A percentile compares a stretch with the other conserved stretches of the same genome.
Evolutionary conservation across 2,888 invertebrate species (phyloP).

Genomic region (Tortricodes alternella): DNA sequence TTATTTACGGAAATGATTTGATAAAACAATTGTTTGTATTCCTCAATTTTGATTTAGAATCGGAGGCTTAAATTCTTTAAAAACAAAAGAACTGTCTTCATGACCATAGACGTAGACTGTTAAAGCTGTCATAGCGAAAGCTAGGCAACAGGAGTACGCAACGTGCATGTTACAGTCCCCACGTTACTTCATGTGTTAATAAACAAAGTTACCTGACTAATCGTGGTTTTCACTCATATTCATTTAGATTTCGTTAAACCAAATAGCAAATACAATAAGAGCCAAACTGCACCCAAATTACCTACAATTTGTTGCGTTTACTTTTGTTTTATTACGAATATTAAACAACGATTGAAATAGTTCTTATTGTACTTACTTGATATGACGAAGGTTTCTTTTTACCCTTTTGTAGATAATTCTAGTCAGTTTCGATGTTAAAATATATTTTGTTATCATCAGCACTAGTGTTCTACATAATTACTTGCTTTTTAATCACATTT

Average conservation of each 20-base stretch:
- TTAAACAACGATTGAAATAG: slow-evolving; percentile 33
- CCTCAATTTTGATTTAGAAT: slow-evolving; percentile 74
- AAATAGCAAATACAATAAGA: slow-evolving; percentile 52
- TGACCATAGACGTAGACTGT: slow-evolving; percentile 76
- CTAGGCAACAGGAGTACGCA: slow-evolving; percentile 67
- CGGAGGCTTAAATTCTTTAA: slow-evolving; percentile 67
- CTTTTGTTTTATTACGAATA: neutral
- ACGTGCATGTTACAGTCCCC: slow-evolving; percentile 71
- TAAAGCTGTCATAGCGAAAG: slow-evolving; percentile 52
- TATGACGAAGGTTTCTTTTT: slow-evolving; percentile 1
- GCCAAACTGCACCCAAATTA: slow-evolving; percentile 35
- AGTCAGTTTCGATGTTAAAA: slow-evolving; percentile 2
- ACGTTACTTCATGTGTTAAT: slow-evolving; percentile 81
- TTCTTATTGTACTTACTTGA: slow-evolving; percentile 49
- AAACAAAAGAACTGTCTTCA: slow-evolving; percentile 78
- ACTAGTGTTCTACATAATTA: neutral
- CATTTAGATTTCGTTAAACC: slow-evolving; percentile 50
- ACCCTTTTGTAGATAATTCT: slow-evolving; percentile 14
- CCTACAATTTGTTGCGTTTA: neutral
- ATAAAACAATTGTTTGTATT: slow-evolving; percentile 49
- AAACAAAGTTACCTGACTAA: slow-evolving; percentile 82
- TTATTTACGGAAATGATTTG: slow-evolving; percentile 45
- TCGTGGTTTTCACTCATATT: slow-evolving; percentile 61
- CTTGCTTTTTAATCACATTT: slow-evolving; percentile 12
- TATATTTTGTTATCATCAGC: neutral